A percentile compares a stretch with the other conserved stretches of the same genome.
phyloP scores from a whole-genome alignment of 2,888 invertebrate species.

The Spodoptera exigua region DNA sequence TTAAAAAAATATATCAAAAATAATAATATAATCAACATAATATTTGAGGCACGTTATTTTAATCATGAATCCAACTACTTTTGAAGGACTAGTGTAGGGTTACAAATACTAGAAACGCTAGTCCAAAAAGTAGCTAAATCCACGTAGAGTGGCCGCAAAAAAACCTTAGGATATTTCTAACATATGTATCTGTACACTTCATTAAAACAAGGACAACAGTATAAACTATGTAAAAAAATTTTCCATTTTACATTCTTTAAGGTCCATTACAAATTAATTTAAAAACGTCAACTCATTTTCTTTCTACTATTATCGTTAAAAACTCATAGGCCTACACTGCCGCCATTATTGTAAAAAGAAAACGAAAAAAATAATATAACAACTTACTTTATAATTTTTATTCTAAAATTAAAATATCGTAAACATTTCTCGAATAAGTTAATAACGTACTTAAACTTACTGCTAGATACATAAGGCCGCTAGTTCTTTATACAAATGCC shows the following conservation, averaged over 20 bases:
- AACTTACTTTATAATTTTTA: constrained; percentile 19
- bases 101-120: no score
- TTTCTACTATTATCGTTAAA: no score
- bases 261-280: no score
- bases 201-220: constrained; percentile 40
- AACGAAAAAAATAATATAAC: constrained; percentile 33
- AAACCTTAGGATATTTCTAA: no score
- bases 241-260: no score
- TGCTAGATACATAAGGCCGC: constrained; percentile 48
- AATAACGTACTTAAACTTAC: constrained; percentile 54
- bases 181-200: constrained; percentile 19
- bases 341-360: constrained; percentile 35
- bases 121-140: no score
- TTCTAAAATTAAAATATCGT: constrained; percentile 33
- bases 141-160: no score
- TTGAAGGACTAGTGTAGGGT: no score
- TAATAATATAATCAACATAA: constrained; percentile 46
- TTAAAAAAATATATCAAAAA: constrained; percentile 46
- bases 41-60: constrained; percentile 46
- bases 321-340: constrained; percentile 21
- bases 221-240: constrained; percentile 13
- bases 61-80: no score
- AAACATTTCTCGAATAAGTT: constrained; percentile 52
- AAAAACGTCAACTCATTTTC: no score
- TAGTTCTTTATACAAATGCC: constrained; percentile 48